phyloP scores from a whole-genome alignment of 2,888 invertebrate genomes.

The Himalopsyche japonica region DNA sequence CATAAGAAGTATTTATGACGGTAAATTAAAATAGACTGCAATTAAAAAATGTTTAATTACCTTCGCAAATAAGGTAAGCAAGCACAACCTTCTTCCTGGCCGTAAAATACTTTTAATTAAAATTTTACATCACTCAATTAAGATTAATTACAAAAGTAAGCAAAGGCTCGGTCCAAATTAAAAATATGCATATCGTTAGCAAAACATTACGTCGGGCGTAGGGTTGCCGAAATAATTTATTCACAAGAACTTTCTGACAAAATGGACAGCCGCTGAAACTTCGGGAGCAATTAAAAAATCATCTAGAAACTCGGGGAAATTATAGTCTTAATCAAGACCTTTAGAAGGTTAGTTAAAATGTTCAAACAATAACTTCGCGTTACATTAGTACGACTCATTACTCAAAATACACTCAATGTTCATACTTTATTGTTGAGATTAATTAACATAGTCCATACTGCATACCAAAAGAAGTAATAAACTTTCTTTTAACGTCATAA shows the following conservation, averaged over 20 bases:
- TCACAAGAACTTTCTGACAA: neutral
- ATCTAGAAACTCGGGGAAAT: neutral
- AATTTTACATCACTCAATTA: slow-evolving; percentile 1
- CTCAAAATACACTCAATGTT: too few relatives aligned
- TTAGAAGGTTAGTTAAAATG: neutral
- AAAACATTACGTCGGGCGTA: neutral
- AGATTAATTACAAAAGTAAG: slow-evolving; percentile 1
- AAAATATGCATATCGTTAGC: neutral
- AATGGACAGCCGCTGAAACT: neutral
- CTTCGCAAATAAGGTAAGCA: neutral
- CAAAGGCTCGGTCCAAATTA: neutral
- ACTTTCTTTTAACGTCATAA: too few relatives aligned
- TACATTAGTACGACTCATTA: neutral
- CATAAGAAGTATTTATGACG: too few relatives aligned
- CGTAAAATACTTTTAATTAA: neutral
- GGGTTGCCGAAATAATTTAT: neutral
- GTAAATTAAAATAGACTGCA: neutral
- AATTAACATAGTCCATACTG: too few relatives aligned
- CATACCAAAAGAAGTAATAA: too few relatives aligned
- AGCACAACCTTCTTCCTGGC: neutral
- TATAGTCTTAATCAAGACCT: neutral
- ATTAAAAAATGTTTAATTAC: neutral
- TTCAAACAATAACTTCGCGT: neutral
- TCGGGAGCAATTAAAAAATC: neutral
- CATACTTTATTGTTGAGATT: too few relatives aligned